Conservation (phyloP, 2,113 vertebrate genomes). For the Polypterus bichir region DNA sequence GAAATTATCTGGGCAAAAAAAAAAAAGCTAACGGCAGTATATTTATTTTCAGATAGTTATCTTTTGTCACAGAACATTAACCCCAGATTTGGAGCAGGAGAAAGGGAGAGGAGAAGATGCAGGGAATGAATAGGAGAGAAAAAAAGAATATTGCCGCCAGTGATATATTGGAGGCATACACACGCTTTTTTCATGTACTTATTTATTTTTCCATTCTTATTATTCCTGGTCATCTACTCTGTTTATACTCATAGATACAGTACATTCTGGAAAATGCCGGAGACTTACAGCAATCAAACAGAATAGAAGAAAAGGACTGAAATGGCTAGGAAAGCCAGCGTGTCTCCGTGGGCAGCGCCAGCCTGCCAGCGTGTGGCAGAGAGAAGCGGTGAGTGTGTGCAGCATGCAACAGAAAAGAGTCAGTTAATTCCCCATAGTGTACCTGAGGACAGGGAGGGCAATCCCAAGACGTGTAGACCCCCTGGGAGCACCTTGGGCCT, state of each 20-base stretch:
- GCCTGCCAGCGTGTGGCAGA: too few species aligned
- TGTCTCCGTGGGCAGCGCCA: too few species aligned
- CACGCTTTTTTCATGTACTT: slow-evolving; percentile 1
- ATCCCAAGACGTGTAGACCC: too few species aligned
- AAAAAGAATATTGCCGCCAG: not conserved
- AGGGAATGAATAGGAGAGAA: not conserved
- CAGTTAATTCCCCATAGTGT: too few species aligned
- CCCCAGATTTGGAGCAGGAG: slow-evolving; percentile 11
- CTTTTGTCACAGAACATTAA: slow-evolving; percentile 32
- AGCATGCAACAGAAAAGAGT: too few species aligned
- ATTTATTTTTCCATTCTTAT: slow-evolving; percentile 1
- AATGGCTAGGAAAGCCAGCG: too few species aligned
- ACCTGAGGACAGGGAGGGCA: too few species aligned
- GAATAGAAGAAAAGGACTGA: too few species aligned
- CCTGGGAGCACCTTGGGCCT: too few species aligned
- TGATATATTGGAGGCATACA: too few species aligned
- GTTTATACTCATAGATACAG: not conserved
- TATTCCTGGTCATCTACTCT: not conserved
- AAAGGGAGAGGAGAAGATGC: not conserved
- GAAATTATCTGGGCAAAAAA: slow-evolving; percentile 19
- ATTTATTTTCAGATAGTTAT: slow-evolving; percentile 31
- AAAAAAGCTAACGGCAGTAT: slow-evolving; percentile 22
- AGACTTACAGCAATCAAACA: too few species aligned
- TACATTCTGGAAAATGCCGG: not conserved
- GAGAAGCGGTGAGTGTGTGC: too few species aligned